Evolutionary conservation across 2,888 invertebrate genomes (phyloP), one percentile per base, ranked within the genome.

Genomic region (Panzeria rudis): DNA sequence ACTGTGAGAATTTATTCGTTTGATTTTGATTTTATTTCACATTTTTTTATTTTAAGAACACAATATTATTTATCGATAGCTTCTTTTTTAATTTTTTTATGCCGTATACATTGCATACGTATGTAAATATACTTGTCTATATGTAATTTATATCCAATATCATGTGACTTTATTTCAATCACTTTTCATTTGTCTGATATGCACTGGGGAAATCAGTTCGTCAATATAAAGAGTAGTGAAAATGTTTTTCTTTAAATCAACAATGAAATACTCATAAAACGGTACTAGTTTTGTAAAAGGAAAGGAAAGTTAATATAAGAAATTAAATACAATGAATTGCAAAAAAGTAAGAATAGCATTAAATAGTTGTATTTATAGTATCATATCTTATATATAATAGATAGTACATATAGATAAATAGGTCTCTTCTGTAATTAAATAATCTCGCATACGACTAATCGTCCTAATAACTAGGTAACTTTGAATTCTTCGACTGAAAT

Each of bases 91-190:
- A 25, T 7, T 64, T 54, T 62, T 64, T 69, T 32, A 13, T 25
- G 7, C 8, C 20, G 9, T 11, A 11, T 50, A 8, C 13, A n/a
- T n/a, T 29, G 29, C 2, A 29, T 29, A 29, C 5, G 29, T 29
- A 29, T 29, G 50, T 3, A 38, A 8, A 23, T 61, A 25, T 38
- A 1, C 25, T 47, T 50, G 4, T 32, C 15, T 59, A 17, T 80
- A 0, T 52, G 56, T 38, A 50, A 59, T 50, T 68, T 80, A 66
- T 69, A 69, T 52, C 32, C 44, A 50, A 13, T 56, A 47, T 41
- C 62, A 76, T 79, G 64, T 72, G 84, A 79, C 80, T 76, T 79
- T 69, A 75, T 84, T 80, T 84, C 84, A 80, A 79, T 84, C 71
- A 72, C 52, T 71, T 66, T 84, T 76, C 61, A 72, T 84, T 84